Evolutionary conservation across 2,113 vertebrate genomes (phyloP).

Genomic region (Acanthisitta chloris): DNA sequence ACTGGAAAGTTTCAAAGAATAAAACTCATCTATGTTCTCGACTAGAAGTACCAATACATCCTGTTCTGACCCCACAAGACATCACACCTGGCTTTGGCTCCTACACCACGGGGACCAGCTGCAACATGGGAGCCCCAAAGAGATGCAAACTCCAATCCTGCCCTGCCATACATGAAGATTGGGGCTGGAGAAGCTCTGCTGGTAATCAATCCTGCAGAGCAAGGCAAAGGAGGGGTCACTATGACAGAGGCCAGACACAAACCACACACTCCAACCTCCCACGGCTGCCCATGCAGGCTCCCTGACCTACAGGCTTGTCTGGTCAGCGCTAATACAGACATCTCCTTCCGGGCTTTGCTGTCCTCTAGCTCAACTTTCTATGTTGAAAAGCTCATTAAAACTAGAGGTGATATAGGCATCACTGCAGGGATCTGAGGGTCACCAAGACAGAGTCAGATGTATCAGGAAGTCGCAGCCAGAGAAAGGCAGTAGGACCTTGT

Average conservation of each 20-base stretch:
- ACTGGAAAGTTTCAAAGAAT: not conserved
- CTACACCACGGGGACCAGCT: not conserved
- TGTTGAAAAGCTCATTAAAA: not conserved
- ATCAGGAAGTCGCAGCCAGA: not conserved
- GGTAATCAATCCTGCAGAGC: not conserved
- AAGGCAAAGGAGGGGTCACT: not conserved
- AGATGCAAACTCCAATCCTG: not conserved
- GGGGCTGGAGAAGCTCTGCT: not conserved
- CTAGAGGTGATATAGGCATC: not conserved
- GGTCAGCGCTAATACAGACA: not conserved
- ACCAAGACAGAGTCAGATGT: not conserved
- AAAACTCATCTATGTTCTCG: not conserved
- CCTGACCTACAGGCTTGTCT: not conserved
- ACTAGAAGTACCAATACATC: not conserved
- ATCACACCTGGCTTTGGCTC: not conserved
- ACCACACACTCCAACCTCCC: not conserved
- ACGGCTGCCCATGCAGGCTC: not conserved
- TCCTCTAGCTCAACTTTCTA: not conserved
- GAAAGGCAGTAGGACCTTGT: not conserved
- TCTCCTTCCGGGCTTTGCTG: not conserved
- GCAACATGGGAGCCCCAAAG: rapidly evolving
- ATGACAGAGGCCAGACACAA: not conserved
- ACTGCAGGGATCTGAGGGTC: not conserved
- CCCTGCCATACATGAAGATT: rapidly evolving
- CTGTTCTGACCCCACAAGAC: not conserved